Percentiles rank a stretch among this genome's conserved stretches.
Evolutionary conservation across 2,113 vertebrate species (phyloP).

Genomic region (Neoarius graeffei): DNA sequence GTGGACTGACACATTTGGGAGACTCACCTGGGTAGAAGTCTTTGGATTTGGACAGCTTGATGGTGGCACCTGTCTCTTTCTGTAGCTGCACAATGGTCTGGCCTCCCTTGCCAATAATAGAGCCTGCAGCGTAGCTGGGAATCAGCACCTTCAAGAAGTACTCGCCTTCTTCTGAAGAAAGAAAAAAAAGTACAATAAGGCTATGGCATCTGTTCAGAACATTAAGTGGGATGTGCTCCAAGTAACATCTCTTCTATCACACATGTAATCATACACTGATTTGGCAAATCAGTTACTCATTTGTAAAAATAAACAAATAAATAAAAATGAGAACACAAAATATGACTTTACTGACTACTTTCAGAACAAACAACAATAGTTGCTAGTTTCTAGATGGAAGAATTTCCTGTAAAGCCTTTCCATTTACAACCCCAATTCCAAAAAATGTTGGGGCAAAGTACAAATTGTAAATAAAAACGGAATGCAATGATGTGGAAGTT

Average conservation of each 20-base stretch:
- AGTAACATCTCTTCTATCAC: background rate
- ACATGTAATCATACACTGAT: background rate
- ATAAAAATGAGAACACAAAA: background rate
- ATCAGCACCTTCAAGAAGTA: constrained; percentile 95
- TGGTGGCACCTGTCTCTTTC: constrained; percentile 92
- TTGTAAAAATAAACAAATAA: background rate
- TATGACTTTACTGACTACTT: background rate
- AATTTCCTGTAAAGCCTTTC: background rate
- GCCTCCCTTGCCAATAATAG: constrained; percentile 92
- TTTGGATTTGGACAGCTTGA: constrained; percentile 97
- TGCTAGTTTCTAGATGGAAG: background rate
- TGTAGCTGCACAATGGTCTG: constrained; percentile 94
- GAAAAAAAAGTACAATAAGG: constrained; percentile 54
- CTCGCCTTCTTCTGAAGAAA: constrained; percentile 86
- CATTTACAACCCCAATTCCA: too few species aligned
- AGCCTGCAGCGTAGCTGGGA: constrained; percentile 92
- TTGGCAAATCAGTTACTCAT: background rate
- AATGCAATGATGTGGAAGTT: too few species aligned
- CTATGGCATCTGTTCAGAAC: background rate
- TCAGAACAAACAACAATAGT: background rate
- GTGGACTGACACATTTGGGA: background rate
- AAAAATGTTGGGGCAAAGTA: too few species aligned
- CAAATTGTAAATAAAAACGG: too few species aligned
- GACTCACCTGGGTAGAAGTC: constrained; percentile 92
- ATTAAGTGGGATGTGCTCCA: background rate